Conservation (phyloP, 2,888 invertebrate genomes). For the Cybosia mesomella region DNA sequence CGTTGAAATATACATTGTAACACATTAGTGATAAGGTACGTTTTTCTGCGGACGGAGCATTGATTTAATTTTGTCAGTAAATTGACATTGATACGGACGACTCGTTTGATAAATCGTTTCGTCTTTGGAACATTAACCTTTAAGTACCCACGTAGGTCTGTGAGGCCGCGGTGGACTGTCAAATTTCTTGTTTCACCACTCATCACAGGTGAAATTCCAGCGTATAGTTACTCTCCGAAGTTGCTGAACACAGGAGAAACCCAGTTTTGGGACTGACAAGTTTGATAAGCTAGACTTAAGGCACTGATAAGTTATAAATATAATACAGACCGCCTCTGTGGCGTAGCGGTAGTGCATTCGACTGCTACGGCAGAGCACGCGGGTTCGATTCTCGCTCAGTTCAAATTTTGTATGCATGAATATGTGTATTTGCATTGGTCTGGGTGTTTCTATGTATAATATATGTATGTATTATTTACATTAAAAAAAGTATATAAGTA, state of each 20-base stretch:
- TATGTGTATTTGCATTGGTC: too few relatives aligned
- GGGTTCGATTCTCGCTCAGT: too few relatives aligned
- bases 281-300: too few relatives aligned
- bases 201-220: neutral
- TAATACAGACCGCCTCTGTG: too few relatives aligned
- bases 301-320: too few relatives aligned
- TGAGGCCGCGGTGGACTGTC: neutral
- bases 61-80: neutral
- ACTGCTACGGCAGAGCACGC: too few relatives aligned
- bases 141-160: neutral
- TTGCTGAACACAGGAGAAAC: neutral
- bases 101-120: slow-evolving; percentile 3
- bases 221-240: neutral
- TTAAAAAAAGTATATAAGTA: too few relatives aligned
- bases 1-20: slow-evolving; percentile 21
- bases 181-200: neutral
- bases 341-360: too few relatives aligned
- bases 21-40: neutral
- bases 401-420: too few relatives aligned
- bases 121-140: neutral
- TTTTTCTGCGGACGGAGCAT: neutral
- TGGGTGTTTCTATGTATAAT: too few relatives aligned
- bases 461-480: too few relatives aligned
- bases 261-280: too few relatives aligned
- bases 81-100: neutral